Evolutionary conservation across 2,113 vertebrate genomes (phyloP).

Genomic region (Labeo rohita): DNA sequence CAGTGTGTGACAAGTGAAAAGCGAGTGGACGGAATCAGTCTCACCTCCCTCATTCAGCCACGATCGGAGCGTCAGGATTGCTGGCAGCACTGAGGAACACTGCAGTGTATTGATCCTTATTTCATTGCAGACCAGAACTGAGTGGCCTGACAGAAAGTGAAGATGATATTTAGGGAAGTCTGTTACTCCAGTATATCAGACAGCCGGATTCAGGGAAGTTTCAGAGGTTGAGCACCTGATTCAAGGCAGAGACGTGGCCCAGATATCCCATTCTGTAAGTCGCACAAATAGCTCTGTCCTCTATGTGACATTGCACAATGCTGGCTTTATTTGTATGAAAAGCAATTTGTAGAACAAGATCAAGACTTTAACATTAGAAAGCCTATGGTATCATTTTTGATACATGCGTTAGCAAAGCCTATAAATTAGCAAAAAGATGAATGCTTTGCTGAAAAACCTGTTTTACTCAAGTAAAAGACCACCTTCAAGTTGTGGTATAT

Average conservation of each 20-base stretch:
- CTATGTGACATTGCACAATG: conserved; percentile 21
- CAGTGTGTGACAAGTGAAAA: conserved; percentile 56
- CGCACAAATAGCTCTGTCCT: conserved; percentile 29
- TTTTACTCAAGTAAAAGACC: not conserved
- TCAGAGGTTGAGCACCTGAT: not conserved
- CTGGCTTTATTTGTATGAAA: conserved; percentile 24
- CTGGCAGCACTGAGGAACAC: not conserved
- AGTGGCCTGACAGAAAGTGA: conserved; percentile 37
- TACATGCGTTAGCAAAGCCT: not conserved
- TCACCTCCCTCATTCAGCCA: conserved; percentile 27
- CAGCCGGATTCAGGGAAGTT: not conserved
- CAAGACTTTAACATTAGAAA: not conserved
- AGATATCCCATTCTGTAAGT: conserved; percentile 29
- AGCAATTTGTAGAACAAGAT: conserved; percentile 26
- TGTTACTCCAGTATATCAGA: not conserved
- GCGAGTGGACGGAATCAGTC: conserved; percentile 43
- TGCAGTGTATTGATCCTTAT: conserved; percentile 34
- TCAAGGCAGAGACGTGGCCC: not conserved
- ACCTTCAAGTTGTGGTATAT: not conserved
- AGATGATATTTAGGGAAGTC: conserved; percentile 26
- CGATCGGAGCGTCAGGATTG: not conserved
- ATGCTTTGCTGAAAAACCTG: not conserved
- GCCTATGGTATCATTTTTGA: not conserved
- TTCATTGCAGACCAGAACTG: not conserved
- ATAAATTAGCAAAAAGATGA: not conserved